These are phyloP conservation scores for Meta bourneti DNA, from an alignment of 2,888 invertebrate genomes.

Conservation along the genomic window DNA sequence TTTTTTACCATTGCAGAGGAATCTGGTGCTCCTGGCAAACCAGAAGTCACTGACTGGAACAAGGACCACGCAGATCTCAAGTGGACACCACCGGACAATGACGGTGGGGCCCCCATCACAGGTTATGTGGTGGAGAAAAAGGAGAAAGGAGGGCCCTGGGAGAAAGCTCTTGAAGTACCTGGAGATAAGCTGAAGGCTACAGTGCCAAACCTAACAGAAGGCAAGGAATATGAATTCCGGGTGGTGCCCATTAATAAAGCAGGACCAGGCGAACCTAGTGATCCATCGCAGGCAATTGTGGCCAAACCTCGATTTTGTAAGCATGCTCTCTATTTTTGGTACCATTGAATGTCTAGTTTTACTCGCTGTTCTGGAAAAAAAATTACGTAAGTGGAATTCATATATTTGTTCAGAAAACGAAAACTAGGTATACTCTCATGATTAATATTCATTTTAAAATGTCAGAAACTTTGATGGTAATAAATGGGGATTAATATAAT, in stretches of 20 bases:
- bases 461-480: too few relatives aligned
- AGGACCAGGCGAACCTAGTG: slow-evolving; percentile 81
- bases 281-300: slow-evolving; percentile 88
- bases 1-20: slow-evolving; percentile 83
- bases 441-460: too few relatives aligned
- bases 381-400: too few relatives aligned
- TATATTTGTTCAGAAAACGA: too few relatives aligned
- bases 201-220: slow-evolving; percentile 92
- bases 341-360: background rate
- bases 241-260: slow-evolving; percentile 82
- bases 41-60: slow-evolving; percentile 86
- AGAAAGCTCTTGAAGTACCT: slow-evolving; percentile 93
- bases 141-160: slow-evolving; percentile 84
- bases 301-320: slow-evolving; percentile 88
- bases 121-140: slow-evolving; percentile 91
- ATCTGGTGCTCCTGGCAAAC: slow-evolving; percentile 92
- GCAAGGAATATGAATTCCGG: slow-evolving; percentile 82
- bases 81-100: slow-evolving; percentile 84
- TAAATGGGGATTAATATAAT: too few relatives aligned
- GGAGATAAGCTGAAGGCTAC: slow-evolving; percentile 94
- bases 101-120: slow-evolving; percentile 79
- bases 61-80: slow-evolving; percentile 88
- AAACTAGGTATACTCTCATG: too few relatives aligned
- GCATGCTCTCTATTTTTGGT: slow-evolving; percentile 74
- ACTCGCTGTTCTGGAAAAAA: too few relatives aligned